Evolutionary conservation across 2,113 vertebrate genomes (phyloP).

Genomic region (Mesembrinibis cayennensis): DNA sequence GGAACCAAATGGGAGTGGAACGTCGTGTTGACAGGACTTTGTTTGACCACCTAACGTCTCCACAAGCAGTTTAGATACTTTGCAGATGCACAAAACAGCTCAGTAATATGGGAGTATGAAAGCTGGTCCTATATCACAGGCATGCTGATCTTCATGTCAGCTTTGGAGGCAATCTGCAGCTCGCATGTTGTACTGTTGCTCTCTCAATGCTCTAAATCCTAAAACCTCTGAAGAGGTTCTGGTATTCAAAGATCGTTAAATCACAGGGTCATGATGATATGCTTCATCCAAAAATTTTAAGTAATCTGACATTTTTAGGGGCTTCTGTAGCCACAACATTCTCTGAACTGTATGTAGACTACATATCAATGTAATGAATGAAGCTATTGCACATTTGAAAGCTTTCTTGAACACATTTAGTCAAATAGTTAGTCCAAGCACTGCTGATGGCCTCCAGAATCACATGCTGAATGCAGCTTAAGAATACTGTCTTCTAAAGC

Average conservation of each 20-base stretch:
- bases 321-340: neutral
- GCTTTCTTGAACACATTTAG: conserved; percentile 72
- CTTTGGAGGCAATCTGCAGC: neutral
- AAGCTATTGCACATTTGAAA: conserved; percentile 49
- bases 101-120: neutral
- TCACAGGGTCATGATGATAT: fast-evolving
- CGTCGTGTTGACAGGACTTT: neutral
- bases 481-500: neutral
- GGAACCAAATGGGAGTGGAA: neutral
- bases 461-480: conserved; percentile 10
- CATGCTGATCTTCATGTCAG: fast-evolving
- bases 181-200: fast-evolving
- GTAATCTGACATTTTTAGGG: neutral
- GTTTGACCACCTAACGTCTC: neutral
- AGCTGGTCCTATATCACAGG: neutral
- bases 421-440: conserved; percentile 68
- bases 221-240: neutral
- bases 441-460: conserved; percentile 52
- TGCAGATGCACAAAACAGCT: neutral
- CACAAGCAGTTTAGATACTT: neutral
- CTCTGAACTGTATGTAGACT: neutral
- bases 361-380: fast-evolving
- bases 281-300: neutral
- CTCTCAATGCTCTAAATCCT: neutral
- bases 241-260: neutral